Evolutionary conservation across 2,888 invertebrate species (phyloP), one percentile per base, ranked within the genome.

Genomic region (Pemphredon lugubris): DNA sequence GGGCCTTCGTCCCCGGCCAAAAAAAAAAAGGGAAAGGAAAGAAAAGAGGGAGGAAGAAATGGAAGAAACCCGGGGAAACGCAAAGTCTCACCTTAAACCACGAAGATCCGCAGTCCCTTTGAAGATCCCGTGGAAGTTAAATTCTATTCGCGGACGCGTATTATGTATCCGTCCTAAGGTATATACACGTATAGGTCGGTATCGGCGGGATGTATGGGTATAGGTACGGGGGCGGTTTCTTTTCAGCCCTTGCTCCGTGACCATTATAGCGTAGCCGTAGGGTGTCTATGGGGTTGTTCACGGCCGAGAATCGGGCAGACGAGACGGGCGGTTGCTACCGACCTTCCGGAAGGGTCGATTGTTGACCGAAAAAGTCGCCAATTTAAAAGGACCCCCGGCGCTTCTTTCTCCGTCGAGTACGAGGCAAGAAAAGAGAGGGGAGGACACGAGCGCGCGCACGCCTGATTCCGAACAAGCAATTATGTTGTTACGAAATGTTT

Each of bases 281-380:
- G 87, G 87, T 83, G 84, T 84, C 84, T 80, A 80, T 79, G 79
- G 79, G 80, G 79, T 83, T 85, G 85, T 84, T 82, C 83, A 77
- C 72, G 72, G 75, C 73, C 78, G 80, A 79, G 81, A 73, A 75
- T 71, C 74, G 82, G 74, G 72, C 79, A 79, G 81, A 78, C 79
- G 79, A 70, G 70, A 50, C 71, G 65, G 61, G 60, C 65, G 74
- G 82, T 77, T 77, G 83, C 82, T 79, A 85, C 80, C 84, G 77
- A 83, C 79, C 82, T 84, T 84, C 85, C 87, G 87, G 87, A 88
- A 89, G 88, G 88, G 89, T 88, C 89, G 89, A 89, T 89, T 88
- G 89, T 89, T 89, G 89, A 89, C 89, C 89, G 87, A 89, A 89
- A 79, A 89, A 89, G 89, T 89, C 89, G 89, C 89, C 89, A 89